Evolutionary conservation across 2,797 vertebrate species (phyloP), one percentile per base, ranked within the genome.

Genomic region (Coendou prehensilis): DNA sequence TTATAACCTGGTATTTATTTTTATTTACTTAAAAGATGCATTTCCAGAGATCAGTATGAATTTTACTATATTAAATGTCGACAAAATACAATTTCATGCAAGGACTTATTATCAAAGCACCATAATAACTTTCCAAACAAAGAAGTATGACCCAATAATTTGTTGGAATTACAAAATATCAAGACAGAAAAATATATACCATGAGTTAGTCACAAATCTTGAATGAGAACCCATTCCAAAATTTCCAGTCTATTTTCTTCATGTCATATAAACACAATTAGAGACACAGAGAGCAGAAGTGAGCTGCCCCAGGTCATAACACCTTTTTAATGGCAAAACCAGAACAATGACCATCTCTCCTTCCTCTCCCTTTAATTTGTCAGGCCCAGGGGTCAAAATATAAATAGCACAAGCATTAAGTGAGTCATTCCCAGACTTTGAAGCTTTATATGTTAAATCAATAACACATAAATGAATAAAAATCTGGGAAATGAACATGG

Each of bases 181-280:
- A 91, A 73, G 17, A 81, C 61, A 73, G 81, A 86, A 96, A 88
- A 11, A 75, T 64, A 50, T 47, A 81, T 54, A 15, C 3, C 37
- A 41, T 82, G 37, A 84, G 87, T 97, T 84, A 50, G 6, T 83
- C 67, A 5, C 87, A 90, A 88, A 9, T 80, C 78, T 93, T 93
- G 41, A 80, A 91, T 0, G 4, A 52, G 26, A 91, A 57, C 0
- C 1, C 71, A 54, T 91, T 92, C 23, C 20, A 45, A 78, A 86
- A 56, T 87, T 8, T 78, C 18, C 2, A 41, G 18, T 61, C 30
- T 79, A 14, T 57, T 82, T 91, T 9, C 26, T n/a, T 91, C 4
- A 9, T 87, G 37, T 90, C 11, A 41, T 0, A 63, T n/a, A 96
- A 59, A n/a, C 9, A 85, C 61, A 69, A n/a, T 30, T 63, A 81